These are phyloP conservation scores for Coregonus sp. DNA, from an alignment of 2,797 vertebrate genomes.

Conservation along the genomic window DNA sequence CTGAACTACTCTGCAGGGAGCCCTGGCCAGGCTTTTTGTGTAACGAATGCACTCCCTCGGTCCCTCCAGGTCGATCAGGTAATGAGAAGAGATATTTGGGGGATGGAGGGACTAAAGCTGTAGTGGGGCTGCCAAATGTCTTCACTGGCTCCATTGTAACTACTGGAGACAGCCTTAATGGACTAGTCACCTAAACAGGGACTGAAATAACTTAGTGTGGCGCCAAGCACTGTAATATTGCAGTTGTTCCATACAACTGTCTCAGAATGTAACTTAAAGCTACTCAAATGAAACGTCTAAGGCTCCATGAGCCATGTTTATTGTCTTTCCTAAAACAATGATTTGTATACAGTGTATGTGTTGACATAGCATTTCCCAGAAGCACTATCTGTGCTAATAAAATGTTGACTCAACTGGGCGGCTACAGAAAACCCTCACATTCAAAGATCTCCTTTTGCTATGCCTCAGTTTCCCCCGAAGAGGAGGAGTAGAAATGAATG, in stretches of 20 bases:
- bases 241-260: slow-evolving; percentile 18
- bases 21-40: slow-evolving; percentile 57
- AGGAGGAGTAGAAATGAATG: background rate
- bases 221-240: slow-evolving; percentile 34
- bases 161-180: slow-evolving; percentile 61
- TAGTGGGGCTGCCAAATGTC: slow-evolving; percentile 69
- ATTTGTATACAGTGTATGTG: slow-evolving; percentile 7
- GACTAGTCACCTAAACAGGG: slow-evolving; percentile 51
- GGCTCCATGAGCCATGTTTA: background rate
- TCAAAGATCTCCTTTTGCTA: background rate
- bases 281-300: slow-evolving; percentile 21
- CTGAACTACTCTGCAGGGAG: slow-evolving; percentile 68
- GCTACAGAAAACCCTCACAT: background rate
- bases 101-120: slow-evolving; percentile 35
- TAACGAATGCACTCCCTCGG: slow-evolving; percentile 56
- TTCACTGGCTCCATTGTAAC: slow-evolving; percentile 55
- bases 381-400: background rate
- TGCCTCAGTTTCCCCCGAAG: no score
- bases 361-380: slow-evolving; percentile 4
- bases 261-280: slow-evolving; percentile 21
- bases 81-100: slow-evolving; percentile 75
- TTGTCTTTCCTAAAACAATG: background rate
- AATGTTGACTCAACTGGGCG: background rate
- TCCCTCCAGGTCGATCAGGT: slow-evolving; percentile 68
- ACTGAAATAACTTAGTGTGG: slow-evolving; percentile 42